Percentiles rank a stretch among this genome's conserved stretches.
Evolutionary conservation across 2,888 invertebrate genomes (phyloP).

Genomic region (Drosophila testacea): DNA sequence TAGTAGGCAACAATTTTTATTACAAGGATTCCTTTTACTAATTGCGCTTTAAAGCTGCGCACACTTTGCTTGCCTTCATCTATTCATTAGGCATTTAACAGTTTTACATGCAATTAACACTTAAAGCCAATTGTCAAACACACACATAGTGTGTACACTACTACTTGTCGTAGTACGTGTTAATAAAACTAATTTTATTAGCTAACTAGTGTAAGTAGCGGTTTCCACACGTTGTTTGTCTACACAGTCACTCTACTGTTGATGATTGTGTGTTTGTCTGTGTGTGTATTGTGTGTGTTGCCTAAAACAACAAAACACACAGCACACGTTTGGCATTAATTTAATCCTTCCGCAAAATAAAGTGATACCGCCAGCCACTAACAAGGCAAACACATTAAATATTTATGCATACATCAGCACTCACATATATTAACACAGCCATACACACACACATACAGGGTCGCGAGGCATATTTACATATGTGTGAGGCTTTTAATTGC

Average conservation of each 20-base stretch:
- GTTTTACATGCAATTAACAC: constrained; percentile 77
- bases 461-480: constrained; percentile 47
- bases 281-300: constrained; percentile 24
- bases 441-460: constrained; percentile 47
- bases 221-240: constrained; percentile 75
- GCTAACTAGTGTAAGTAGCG: constrained; percentile 78
- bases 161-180: constrained; percentile 73
- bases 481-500: constrained; percentile 70
- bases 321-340: constrained; percentile 80
- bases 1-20: too few species aligned
- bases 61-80: constrained; percentile 12
- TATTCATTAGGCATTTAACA: constrained; percentile 46
- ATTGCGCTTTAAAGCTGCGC: constrained; percentile 32
- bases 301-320: constrained; percentile 57
- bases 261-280: constrained; percentile 7
- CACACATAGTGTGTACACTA: constrained; percentile 27
- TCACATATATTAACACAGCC: constrained; percentile 38
- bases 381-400: constrained; percentile 82
- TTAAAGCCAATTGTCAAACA: constrained; percentile 51
- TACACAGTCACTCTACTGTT: constrained; percentile 34
- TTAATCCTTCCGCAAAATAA: constrained; percentile 83
- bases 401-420: constrained; percentile 65
- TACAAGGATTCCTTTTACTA: neutral
- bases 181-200: constrained; percentile 84
- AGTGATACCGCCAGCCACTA: constrained; percentile 82